phyloP scores from a whole-genome alignment of 2,888 invertebrate species.

The Tipula vernalis region DNA sequence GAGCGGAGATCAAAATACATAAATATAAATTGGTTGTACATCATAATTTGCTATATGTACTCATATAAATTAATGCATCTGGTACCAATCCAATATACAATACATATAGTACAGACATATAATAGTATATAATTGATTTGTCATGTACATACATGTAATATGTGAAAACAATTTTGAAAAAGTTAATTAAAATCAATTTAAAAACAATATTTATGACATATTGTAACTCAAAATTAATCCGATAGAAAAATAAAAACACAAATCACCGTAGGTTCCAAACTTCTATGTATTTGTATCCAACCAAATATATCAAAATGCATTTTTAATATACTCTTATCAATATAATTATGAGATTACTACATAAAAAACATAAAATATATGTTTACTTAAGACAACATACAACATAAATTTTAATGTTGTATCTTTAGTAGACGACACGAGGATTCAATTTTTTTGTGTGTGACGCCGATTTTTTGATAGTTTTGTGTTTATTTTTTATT shows the following conservation, averaged over 20 bases:
- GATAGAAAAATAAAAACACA: background rate
- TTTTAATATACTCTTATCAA: background rate
- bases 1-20: background rate
- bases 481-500: background rate
- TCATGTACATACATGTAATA: background rate
- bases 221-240: background rate
- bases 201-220: background rate
- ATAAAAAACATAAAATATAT: background rate
- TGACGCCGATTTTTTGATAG: background rate
- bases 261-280: background rate
- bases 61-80: background rate
- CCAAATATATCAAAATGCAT: background rate
- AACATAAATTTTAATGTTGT: background rate
- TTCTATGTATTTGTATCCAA: background rate
- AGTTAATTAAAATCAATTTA: background rate
- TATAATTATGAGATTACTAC: background rate
- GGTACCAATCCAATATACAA: background rate
- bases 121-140: background rate
- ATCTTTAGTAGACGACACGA: background rate
- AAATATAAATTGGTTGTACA: background rate
- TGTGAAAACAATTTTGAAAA: background rate
- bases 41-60: background rate
- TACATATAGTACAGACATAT: no score
- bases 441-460: background rate
- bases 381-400: background rate